Base-by-base conservation (phyloP, 2,113 vertebrate species). In the Laticauda colubrina region DNA sequence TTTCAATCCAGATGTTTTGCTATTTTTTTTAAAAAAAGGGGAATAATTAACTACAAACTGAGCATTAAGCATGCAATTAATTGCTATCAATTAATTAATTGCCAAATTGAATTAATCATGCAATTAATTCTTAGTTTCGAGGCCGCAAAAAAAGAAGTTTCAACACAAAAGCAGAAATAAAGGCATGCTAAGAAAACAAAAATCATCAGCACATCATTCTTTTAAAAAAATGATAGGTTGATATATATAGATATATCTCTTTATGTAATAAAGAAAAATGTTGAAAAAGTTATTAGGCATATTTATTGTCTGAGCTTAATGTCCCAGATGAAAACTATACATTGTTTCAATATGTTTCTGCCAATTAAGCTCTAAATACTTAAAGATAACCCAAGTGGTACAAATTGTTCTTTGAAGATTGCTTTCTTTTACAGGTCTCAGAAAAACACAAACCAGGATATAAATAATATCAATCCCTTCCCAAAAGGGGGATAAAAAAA, bases 361-460 rank as follows among this genome's bases (percentile, higher is more conserved):
- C 94, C 97, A 94, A 96, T 92, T 89, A 94, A 94, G 91, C 34
- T 88, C 97, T 96, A 97, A 96, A 96, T 96, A 95, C 1, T 48
- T 95, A 97, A 95, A 0, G 89, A 85, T 95, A 94, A 95, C 93
- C 94, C 92, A 95, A 96, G 95, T 95, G 95, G 92, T 96, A 96
- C 93, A 96, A 97, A 96, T 94, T 96, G 92, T 43, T 94, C 94
- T 97, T 97, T 97, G 96, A 97, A 96, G 95, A 93, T 96, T 96
- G 96, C 94, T 97, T 97, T 96, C n/a, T 69, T 69, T 64, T 59
- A 91, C 95, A 85, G 94, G 90, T 88, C 92, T 97, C 93, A 95
- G 94, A 96, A 96, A 96, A 97, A 94, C 94, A 95, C 81, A 96
- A 94, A 95, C 94, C 92, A 56, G 95, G 95, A 95, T 85, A 51